Evolutionary conservation across 2,888 invertebrate genomes (phyloP).

Genomic region (Cephonodes hylas): DNA sequence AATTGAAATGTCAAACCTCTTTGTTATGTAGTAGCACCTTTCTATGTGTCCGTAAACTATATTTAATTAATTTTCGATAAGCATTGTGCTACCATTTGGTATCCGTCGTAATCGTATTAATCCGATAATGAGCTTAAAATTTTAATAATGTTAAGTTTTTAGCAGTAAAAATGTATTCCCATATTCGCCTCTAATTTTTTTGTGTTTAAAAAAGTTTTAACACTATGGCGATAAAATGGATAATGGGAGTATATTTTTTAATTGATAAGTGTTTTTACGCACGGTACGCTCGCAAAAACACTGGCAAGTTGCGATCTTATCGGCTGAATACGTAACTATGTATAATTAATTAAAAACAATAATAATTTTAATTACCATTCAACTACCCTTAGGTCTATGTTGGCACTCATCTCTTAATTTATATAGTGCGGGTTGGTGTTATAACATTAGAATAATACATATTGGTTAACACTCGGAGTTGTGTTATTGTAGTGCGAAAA

Average conservation of each 20-base stretch:
- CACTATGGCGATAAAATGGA: not conserved
- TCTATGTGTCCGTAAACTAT: no score
- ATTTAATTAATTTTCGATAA: no score
- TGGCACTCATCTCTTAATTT: slow-evolving; percentile 13
- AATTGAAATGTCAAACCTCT: no score
- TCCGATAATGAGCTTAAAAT: not conserved
- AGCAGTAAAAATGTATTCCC: not conserved
- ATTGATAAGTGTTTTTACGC: slow-evolving; percentile 29
- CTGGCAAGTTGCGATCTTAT: slow-evolving; percentile 57
- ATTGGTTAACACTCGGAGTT: not conserved
- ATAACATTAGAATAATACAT: not conserved
- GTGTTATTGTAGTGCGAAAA: not conserved
- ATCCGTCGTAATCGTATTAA: not conserved
- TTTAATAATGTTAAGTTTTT: not conserved
- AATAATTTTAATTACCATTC: slow-evolving; percentile 58
- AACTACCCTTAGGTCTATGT: slow-evolving; percentile 18
- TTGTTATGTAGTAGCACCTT: no score
- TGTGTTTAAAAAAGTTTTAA: not conserved
- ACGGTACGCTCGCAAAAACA: slow-evolving; percentile 58
- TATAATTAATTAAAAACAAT: slow-evolving; percentile 69
- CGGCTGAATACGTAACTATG: slow-evolving; percentile 54
- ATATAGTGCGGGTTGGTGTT: not conserved
- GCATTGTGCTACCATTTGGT: not conserved
- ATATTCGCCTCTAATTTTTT: not conserved
- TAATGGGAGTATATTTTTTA: slow-evolving; percentile 8